Evolutionary conservation across 2,797 vertebrate genomes (phyloP).

Genomic region (Poeciliopsis paucimaculata): DNA sequence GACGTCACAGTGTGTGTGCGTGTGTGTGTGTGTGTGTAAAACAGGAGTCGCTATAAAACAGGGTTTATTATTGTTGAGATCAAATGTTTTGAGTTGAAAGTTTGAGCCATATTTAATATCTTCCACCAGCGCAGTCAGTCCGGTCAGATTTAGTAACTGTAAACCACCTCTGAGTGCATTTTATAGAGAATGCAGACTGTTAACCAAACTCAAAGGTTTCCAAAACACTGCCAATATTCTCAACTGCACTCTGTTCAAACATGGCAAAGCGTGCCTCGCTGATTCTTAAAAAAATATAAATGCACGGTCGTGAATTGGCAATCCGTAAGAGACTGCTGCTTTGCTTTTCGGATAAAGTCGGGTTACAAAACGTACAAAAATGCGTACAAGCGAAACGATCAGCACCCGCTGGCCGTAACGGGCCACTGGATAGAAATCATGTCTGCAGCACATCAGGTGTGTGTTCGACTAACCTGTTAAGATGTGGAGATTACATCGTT

Average conservation of each 20-base stretch:
- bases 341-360: not conserved
- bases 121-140: not conserved
- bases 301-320: not conserved
- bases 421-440: not conserved
- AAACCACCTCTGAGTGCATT: not conserved
- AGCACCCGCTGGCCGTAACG: not conserved
- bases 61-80: not conserved
- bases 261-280: not conserved
- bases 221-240: not conserved
- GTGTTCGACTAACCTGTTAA: not conserved
- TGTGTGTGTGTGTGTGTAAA: not conserved
- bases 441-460: not conserved
- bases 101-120: not conserved
- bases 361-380: not conserved
- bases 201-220: not conserved
- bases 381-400: not conserved
- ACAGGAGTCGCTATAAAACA: not conserved
- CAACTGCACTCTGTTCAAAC: not conserved
- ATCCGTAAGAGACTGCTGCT: not conserved
- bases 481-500: not conserved
- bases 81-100: not conserved
- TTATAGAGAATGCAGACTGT: not conserved
- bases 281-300: not conserved
- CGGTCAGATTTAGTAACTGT: not conserved
- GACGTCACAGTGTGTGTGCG: not conserved